Evolutionary conservation across 2,888 invertebrate species (phyloP), one percentile per base, ranked within the genome.

Genomic region (Macropis europaea): DNA sequence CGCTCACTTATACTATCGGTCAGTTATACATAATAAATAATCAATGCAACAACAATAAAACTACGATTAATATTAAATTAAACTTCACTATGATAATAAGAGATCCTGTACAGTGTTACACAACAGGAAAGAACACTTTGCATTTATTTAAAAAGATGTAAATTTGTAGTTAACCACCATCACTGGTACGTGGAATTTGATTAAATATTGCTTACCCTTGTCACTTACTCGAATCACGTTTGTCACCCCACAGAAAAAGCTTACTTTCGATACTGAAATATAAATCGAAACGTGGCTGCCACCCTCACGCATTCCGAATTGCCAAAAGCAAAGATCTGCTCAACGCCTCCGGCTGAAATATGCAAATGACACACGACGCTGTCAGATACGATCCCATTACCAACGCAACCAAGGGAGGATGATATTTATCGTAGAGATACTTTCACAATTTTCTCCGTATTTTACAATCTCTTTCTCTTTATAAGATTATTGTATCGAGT

Each of bases 291-390:
- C 76, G 72, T 38, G 53, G 40, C 62, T 28, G 30, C 59, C 50
- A 76, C 81, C 83, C 76, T 77, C 75, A 64, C 43, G 59, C 70
- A 76, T 75, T 77, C 56, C 66, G 74, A 52, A 79, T 77, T 73
- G 77, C 79, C 79, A 73, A 77, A 81, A 83, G 84, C 83, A 76
- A 83, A 83, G 81, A 82, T 79, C 83, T 53, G 59, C 53, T 48
- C 77, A 70, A 78, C 73, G 84, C 86, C 85, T 77, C 66, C 69
- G 79, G 86, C 83, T 83, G 81, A 84, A 82, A 86, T 88, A 88
- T 88, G 87, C 83, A 88, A 87, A 88, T 87, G 87, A 84, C 86
- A 86, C 83, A 82, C 81, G 82, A 78, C 81, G 78, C 79, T 77
- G 81, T 81, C 77, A 75, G 82, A 86, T 85, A 85, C 77, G 82